Base-by-base conservation (phyloP, 1,140 invertebrate genomes). In the Saccostrea cuccullata region DNA sequence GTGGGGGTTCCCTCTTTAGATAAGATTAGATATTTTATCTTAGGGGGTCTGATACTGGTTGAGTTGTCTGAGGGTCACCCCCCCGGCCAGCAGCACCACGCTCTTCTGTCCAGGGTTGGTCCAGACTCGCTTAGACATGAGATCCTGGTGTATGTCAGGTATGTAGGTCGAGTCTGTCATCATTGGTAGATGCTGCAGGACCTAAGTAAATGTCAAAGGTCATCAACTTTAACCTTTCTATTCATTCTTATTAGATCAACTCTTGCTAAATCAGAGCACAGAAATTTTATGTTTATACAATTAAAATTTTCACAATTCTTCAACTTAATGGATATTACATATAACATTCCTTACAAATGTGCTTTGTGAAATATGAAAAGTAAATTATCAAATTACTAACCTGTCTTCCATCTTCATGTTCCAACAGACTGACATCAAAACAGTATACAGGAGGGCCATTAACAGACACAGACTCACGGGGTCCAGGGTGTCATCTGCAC, bases 381-480 rank as follows among this genome's bases (percentile, higher is more conserved):
- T 47, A 47, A 47, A 17, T 55, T 6, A 55, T 55, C 0, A 23
- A 84, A n/a, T 84, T 2, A 84, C 40, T 36, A 36, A 36, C 30
- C 40, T 92, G n/a, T n/a, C 93, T 93, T 73, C 88, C 89, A 89
- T 96, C 96, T 90, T 96, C 96, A 90, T 96, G 96, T 82, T 96
- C 96, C 55, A 98, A 96, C 89, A 94, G 88, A 67, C 97, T 98
- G 1, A 98, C 95, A 95, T 99, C 98, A 58, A 98, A 96, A 0
- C 97, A 96, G 94, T 98, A n/a, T n/a, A 98, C 5, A 99, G 94
- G 23, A 98, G 93, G 0, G 98, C 97, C 97, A 98, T 97, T 60
- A 97, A 95, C 8, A 98, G 94, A 36, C 97, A 96, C 0, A 98
- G 94, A 0, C 97, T 97, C 0, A 98, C 96, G 93, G 97, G 96